Percentiles rank a stretch among this genome's conserved stretches.
Conservation (phyloP, 30 jellyfish, hydroid and myxozoan species). For the Haliclystus octoradiatus region DNA sequence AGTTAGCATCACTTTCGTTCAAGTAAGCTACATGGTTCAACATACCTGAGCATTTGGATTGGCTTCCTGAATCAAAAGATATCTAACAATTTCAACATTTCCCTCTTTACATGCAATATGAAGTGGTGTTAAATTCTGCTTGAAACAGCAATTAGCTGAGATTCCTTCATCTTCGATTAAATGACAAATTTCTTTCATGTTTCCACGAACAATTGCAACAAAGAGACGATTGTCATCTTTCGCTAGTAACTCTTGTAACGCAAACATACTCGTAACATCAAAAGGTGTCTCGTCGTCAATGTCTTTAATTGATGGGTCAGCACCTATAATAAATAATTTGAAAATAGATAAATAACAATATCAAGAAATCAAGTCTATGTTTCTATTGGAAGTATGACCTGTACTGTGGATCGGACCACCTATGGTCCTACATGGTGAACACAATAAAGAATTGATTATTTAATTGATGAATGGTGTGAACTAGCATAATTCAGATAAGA, state of each 20-base stretch:
- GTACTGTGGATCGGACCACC: no score
- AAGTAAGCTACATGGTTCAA: no score
- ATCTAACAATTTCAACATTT: constrained; percentile 15
- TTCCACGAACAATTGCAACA: constrained; percentile 43
- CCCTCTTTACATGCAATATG: constrained; percentile 55
- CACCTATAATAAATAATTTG: constrained; percentile 24
- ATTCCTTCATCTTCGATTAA: constrained; percentile 10
- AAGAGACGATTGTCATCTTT: constrained; percentile 29
- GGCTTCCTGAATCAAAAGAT: constrained; percentile 33
- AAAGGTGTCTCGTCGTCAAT: constrained; percentile 44
- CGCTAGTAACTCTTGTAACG: constrained; percentile 45
- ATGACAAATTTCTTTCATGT: constrained; percentile 5
- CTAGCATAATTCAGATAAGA: no score
- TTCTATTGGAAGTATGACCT: no score
- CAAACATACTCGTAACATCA: constrained; percentile 36
- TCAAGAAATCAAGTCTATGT: no score
- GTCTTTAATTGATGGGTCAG: constrained; percentile 42
- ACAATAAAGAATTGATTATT: no score
- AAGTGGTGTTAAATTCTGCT: constrained; percentile 39
- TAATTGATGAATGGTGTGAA: no score
- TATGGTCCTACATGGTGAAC: no score
- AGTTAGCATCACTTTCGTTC: no score
- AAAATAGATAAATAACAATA: no score
- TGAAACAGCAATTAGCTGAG: constrained; percentile 19
- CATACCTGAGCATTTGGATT: constrained; percentile 50